Conservation (phyloP, 2,888 invertebrate species). For the Ichneumon xanthorius region DNA sequence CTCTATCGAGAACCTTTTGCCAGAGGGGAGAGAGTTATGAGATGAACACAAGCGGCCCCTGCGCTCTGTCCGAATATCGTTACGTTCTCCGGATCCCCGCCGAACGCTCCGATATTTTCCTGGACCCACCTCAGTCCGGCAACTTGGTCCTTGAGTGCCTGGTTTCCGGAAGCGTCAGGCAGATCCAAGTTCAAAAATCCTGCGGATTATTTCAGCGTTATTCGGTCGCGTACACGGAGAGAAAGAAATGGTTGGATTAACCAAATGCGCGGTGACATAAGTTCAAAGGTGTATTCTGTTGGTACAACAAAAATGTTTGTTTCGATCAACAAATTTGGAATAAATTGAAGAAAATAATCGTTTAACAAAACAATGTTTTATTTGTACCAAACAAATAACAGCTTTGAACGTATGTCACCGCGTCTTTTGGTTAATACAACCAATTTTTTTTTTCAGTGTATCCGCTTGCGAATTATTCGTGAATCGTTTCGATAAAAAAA, state of each 20-base stretch:
- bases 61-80: slow-evolving; percentile 78
- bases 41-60: slow-evolving; percentile 71
- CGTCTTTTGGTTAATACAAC: no score
- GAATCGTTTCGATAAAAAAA: not conserved
- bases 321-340: no score
- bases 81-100: slow-evolving; percentile 78
- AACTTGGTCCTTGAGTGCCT: slow-evolving; percentile 78
- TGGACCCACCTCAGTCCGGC: slow-evolving; percentile 77
- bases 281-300: no score
- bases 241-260: no score
- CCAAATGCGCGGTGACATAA: no score
- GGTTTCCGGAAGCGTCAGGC: slow-evolving; percentile 77
- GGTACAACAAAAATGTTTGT: no score
- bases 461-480: not conserved
- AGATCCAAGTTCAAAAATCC: slow-evolving; percentile 72
- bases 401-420: no score
- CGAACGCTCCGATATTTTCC: slow-evolving; percentile 77
- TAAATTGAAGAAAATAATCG: no score
- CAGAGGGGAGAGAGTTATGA: slow-evolving; percentile 72
- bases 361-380: no score
- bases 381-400: no score
- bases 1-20: slow-evolving; percentile 73
- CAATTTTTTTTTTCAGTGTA: no score
- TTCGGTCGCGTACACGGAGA: no score
- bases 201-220: not conserved